Conservation (phyloP, 2,113 vertebrate genomes). For the Orthonyx spaldingii region DNA sequence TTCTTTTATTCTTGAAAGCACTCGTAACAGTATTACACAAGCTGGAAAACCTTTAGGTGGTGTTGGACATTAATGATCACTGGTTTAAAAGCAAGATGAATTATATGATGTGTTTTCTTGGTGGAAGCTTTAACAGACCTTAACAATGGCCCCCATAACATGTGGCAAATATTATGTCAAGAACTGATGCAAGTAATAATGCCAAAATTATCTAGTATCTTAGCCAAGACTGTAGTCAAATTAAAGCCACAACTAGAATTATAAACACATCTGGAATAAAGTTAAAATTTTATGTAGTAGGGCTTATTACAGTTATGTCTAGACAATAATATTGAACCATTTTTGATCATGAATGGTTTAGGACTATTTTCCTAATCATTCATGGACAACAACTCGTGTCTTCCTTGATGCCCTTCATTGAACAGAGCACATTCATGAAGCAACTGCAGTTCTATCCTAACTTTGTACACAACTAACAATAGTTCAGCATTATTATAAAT, state of each 20-base stretch:
- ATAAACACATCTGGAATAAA: constrained; percentile 66
- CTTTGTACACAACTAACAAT: background rate
- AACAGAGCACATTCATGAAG: background rate
- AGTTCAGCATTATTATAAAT: background rate
- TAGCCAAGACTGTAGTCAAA: constrained; percentile 62
- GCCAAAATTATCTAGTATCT: constrained; percentile 74
- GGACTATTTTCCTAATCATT: constrained; percentile 43
- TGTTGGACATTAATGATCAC: constrained; percentile 50
- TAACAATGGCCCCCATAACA: background rate
- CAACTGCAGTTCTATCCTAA: background rate
- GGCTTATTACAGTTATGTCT: constrained; percentile 65
- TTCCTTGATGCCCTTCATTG: constrained; percentile 28
- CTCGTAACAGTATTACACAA: background rate
- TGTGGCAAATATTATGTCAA: constrained; percentile 74
- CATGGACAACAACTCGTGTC: background rate
- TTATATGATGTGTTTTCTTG: constrained; percentile 33
- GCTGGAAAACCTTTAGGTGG: background rate
- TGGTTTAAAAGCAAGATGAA: constrained; percentile 8
- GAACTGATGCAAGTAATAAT: constrained; percentile 74
- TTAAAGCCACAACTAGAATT: constrained; percentile 63
- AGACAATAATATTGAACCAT: constrained; percentile 52
- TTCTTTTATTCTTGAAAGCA: background rate
- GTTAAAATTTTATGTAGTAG: constrained; percentile 55
- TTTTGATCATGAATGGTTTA: constrained; percentile 49
- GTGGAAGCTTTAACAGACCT: constrained; percentile 52